Conservation (phyloP, 2,888 invertebrate species). For the Hofmannophila pseudospretella region DNA sequence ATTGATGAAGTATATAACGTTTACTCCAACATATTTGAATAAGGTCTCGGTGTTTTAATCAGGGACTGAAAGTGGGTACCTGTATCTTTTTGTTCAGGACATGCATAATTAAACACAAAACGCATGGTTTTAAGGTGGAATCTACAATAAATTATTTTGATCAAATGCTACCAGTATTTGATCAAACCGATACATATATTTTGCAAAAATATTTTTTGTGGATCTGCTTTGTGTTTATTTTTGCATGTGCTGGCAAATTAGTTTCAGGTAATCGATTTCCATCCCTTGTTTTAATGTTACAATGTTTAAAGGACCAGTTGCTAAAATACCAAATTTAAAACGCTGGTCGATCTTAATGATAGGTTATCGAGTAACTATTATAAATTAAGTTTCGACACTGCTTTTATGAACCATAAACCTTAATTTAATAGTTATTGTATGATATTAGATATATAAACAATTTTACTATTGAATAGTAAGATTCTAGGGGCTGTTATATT, state of each 20-base stretch:
- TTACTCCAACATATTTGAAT: constrained; percentile 2
- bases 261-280: too few species aligned
- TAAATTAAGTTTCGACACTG: constrained; percentile 57
- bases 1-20: constrained; percentile 7
- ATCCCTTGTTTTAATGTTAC: too few species aligned
- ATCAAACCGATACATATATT: too few species aligned
- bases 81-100: too few species aligned
- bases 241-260: too few species aligned
- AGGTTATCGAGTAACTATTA: constrained; percentile 21
- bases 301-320: constrained; percentile 22
- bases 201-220: too few species aligned
- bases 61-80: too few species aligned
- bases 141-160: too few species aligned
- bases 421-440: constrained; percentile 51
- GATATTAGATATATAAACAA: constrained; percentile 50
- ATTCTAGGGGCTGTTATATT: constrained; percentile 72
- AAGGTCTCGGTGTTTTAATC: constrained; percentile 22
- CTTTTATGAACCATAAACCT: constrained; percentile 57
- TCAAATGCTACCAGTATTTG: too few species aligned
- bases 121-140: too few species aligned
- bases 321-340: constrained; percentile 17
- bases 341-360: constrained; percentile 16
- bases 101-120: too few species aligned
- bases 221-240: too few species aligned
- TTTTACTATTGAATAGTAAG: constrained; percentile 75